Conservation (phyloP, 2,888 invertebrate species). For the Gastracanthus pulcherrimus region DNA sequence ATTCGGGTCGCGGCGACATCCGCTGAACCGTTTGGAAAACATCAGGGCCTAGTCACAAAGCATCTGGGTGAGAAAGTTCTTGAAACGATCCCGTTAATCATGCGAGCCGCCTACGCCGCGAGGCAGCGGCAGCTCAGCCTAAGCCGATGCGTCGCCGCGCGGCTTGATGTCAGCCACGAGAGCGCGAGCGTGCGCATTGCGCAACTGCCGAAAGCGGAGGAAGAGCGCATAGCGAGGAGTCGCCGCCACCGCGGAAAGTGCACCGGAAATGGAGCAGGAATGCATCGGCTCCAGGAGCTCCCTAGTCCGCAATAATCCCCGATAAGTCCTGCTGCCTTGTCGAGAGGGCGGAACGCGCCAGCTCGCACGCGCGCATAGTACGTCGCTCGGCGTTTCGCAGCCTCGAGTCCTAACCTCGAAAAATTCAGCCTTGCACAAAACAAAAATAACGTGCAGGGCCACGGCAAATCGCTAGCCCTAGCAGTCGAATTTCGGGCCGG, state of each 20-base stretch:
- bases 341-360: too few relatives aligned
- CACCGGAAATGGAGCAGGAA: conserved; percentile 74
- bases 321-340: too few relatives aligned
- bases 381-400: too few relatives aligned
- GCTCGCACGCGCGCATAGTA: too few relatives aligned
- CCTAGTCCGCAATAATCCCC: too few relatives aligned
- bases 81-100: not conserved
- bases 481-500: conserved; percentile 24
- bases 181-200: not conserved
- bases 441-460: not conserved
- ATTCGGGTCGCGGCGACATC: not conserved
- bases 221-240: not conserved
- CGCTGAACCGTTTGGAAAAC: not conserved
- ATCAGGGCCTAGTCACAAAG: not conserved
- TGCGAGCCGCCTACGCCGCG: not conserved
- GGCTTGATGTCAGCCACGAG: not conserved
- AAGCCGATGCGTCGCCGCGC: too few relatives aligned
- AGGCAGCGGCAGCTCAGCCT: not conserved
- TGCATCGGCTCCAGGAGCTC: conserved; percentile 55
- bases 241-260: conserved; percentile 65
- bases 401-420: too few relatives aligned
- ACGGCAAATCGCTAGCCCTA: not conserved
- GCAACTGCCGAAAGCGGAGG: conserved; percentile 1
- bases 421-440: too few relatives aligned
- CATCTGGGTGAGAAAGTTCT: not conserved